Evolutionary conservation across 2,888 invertebrate genomes (phyloP).

Genomic region (Xylophagus ater): DNA sequence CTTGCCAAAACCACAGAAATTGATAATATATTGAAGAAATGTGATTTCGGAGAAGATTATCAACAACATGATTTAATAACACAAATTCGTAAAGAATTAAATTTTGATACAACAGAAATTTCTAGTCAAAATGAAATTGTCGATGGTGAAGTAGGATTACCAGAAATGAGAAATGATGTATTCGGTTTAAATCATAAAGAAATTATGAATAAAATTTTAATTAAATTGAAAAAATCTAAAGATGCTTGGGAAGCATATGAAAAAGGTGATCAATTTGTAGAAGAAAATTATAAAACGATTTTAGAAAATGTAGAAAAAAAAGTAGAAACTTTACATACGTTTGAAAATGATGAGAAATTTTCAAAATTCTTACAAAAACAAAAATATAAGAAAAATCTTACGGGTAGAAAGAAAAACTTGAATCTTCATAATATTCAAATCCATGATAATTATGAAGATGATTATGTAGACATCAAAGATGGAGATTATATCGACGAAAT

Average conservation of each 20-base stretch:
- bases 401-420: constrained; percentile 24
- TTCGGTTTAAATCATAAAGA: constrained; percentile 55
- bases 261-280: too few species aligned
- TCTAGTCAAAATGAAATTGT: too few species aligned
- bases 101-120: too few species aligned
- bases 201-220: constrained; percentile 48
- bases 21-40: constrained; percentile 46
- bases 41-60: constrained; percentile 60
- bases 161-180: constrained; percentile 61
- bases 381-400: constrained; percentile 21
- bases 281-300: too few species aligned
- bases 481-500: constrained; percentile 28
- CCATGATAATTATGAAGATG: not conserved
- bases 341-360: constrained; percentile 21
- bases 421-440: not conserved
- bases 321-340: not conserved
- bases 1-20: constrained; percentile 46
- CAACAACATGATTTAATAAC: constrained; percentile 5
- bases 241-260: constrained; percentile 43
- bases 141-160: constrained; percentile 41
- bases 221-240: constrained; percentile 43
- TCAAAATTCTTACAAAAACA: constrained; percentile 21
- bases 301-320: constrained; percentile 2
- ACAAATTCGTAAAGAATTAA: not conserved
- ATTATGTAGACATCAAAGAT: constrained; percentile 11